A percentile compares a stretch with the other conserved stretches of the same genome.
These are phyloP conservation scores for Eupithecia subumbrata DNA, from an alignment of 2,888 invertebrate genomes.

Conservation along the genomic window DNA sequence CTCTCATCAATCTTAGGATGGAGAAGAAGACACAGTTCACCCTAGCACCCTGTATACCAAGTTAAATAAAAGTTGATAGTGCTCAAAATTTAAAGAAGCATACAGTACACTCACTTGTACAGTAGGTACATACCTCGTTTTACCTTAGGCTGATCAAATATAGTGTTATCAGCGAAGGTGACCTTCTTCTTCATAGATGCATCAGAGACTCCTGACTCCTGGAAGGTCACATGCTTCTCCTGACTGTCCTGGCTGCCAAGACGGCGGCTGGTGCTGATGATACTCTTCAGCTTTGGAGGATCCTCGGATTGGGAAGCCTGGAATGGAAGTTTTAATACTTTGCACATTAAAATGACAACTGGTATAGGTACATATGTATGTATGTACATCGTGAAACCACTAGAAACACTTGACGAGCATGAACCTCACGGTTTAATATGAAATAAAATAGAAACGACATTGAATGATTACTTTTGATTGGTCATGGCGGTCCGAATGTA, in stretches of 20 bases:
- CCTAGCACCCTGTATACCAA: too few species aligned
- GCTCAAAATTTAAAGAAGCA: too few species aligned
- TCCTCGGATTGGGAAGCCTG: slow-evolving; percentile 67
- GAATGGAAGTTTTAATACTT: slow-evolving; percentile 35
- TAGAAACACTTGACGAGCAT: too few species aligned
- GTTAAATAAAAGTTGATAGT: too few species aligned
- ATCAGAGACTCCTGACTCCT: slow-evolving; percentile 65
- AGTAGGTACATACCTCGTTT: slow-evolving; percentile 65
- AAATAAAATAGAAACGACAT: too few species aligned
- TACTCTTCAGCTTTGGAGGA: slow-evolving; percentile 72
- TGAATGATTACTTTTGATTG: too few species aligned
- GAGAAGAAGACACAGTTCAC: too few species aligned
- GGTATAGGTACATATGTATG: background rate
- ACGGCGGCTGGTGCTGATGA: slow-evolving; percentile 66
- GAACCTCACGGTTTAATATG: too few species aligned
- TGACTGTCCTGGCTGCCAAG: slow-evolving; percentile 73
- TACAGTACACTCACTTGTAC: too few species aligned
- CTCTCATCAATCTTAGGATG: too few species aligned
- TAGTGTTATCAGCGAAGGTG: slow-evolving; percentile 74
- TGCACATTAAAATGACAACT: background rate
- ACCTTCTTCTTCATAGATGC: slow-evolving; percentile 69
- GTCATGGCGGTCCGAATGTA: too few species aligned
- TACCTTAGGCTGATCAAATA: slow-evolving; percentile 64
- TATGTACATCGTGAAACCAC: background rate
- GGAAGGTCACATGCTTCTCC: slow-evolving; percentile 74